Conservation (phyloP, 2,113 vertebrate species). For the Eolophus roseicapilla region DNA sequence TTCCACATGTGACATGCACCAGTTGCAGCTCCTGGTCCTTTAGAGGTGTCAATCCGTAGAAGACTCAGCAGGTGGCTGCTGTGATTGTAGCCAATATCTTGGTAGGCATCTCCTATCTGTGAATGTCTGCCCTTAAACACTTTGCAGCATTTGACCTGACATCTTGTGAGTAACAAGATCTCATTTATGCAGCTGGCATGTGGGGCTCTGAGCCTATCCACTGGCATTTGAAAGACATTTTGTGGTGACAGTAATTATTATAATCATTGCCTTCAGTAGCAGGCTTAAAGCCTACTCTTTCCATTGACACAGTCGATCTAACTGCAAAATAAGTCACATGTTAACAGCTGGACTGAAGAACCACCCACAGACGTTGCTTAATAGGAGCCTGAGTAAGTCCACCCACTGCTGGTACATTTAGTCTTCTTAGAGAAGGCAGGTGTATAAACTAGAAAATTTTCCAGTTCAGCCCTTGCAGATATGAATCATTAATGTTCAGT, state of each 20-base stretch:
- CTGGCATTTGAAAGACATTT: slow-evolving; percentile 21
- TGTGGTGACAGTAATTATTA: slow-evolving; percentile 27
- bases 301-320: slow-evolving; percentile 19
- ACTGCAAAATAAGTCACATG: slow-evolving; percentile 26
- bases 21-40: not conserved
- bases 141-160: not conserved
- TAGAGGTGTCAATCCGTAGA: not conserved
- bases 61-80: not conserved
- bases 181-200: not conserved
- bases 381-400: slow-evolving; percentile 50
- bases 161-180: not conserved
- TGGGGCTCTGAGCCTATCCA: not conserved
- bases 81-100: not conserved
- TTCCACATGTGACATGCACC: accelerated
- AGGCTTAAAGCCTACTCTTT: slow-evolving; percentile 31
- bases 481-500: slow-evolving; percentile 53
- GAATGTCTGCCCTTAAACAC: not conserved
- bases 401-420: slow-evolving; percentile 61
- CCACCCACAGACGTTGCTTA: slow-evolving; percentile 62
- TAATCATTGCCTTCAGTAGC: not conserved
- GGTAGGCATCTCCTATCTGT: not conserved
- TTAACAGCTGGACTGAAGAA: slow-evolving; percentile 59
- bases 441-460: slow-evolving; percentile 51
- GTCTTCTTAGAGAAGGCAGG: slow-evolving; percentile 45
- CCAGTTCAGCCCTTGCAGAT: slow-evolving; percentile 22